A percentile compares a stretch with the other conserved stretches of the same genome.
phyloP scores from a whole-genome alignment of 1,140 invertebrate genomes.

The Drosophila bifasciata region DNA sequence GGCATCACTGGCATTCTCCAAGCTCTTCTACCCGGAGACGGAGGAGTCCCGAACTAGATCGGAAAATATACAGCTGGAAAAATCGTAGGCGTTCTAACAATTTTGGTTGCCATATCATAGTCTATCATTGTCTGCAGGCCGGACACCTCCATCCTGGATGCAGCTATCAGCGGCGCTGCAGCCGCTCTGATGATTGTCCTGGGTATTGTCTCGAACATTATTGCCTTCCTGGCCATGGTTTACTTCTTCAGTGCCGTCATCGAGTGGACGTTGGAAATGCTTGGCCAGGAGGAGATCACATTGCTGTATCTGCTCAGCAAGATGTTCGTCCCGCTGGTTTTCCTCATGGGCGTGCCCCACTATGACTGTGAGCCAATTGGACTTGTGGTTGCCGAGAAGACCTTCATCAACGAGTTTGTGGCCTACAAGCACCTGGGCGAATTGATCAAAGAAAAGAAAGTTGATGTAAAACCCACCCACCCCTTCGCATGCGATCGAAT shows the following conservation, averaged over 20 bases:
- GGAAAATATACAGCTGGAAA: constrained; percentile 86
- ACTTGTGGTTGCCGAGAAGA: constrained; percentile 93
- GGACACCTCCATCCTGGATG: constrained; percentile 92
- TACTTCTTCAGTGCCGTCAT: constrained; percentile 91
- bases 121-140: constrained; percentile 85
- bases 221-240: constrained; percentile 94
- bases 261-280: constrained; percentile 90
- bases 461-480: constrained; percentile 86
- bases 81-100: constrained; percentile 85
- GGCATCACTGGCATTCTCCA: constrained; percentile 92
- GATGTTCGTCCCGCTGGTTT: constrained; percentile 92
- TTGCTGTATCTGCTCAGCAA: constrained; percentile 90
- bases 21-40: constrained; percentile 95
- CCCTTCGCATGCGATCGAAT: background rate
- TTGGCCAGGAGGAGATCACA: constrained; percentile 86
- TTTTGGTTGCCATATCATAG: background rate
- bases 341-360: constrained; percentile 89
- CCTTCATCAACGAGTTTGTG: constrained; percentile 95
- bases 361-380: constrained; percentile 91
- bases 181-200: constrained; percentile 91
- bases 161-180: constrained; percentile 92
- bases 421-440: constrained; percentile 91
- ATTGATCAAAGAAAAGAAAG: constrained; percentile 85
- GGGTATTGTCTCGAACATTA: constrained; percentile 94
- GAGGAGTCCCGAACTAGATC: constrained; percentile 88